phyloP scores from a whole-genome alignment of 1,140 invertebrate genomes.

The Scaptomyza pallida region DNA sequence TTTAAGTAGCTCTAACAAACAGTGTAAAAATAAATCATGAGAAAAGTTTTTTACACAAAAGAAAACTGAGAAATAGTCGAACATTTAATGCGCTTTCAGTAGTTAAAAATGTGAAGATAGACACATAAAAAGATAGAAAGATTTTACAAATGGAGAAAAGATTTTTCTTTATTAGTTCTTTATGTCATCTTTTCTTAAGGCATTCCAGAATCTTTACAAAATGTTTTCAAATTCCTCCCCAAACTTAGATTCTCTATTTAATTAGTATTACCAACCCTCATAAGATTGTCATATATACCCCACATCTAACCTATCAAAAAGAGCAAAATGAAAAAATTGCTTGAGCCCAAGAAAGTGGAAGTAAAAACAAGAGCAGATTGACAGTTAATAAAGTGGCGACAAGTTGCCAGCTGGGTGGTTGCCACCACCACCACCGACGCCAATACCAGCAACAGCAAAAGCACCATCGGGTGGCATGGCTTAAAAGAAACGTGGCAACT shows the following conservation, averaged over 20 bases:
- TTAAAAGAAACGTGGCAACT: slow-evolving; percentile 57
- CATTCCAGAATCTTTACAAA: no score
- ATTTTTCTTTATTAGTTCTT: no score
- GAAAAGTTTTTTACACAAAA: not conserved
- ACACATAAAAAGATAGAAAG: no score
- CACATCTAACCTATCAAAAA: not conserved
- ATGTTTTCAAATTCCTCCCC: no score
- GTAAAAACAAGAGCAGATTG: slow-evolving; percentile 62
- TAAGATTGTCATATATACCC: slow-evolving; percentile 5
- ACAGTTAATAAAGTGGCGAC: slow-evolving; percentile 79
- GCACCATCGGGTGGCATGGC: slow-evolving; percentile 5
- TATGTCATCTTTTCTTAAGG: no score
- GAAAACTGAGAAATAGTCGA: not conserved
- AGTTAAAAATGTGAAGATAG: no score
- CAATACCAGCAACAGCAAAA: not conserved
- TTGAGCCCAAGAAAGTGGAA: slow-evolving; percentile 32
- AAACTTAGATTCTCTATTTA: no score
- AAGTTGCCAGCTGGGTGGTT: slow-evolving; percentile 65
- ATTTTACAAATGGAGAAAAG: no score
- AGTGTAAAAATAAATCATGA: not conserved
- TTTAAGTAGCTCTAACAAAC: slow-evolving; percentile 37
- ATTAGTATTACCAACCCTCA: not conserved
- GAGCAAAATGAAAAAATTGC: not conserved
- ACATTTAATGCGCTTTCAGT: not conserved
- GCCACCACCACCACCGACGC: slow-evolving; percentile 18